Percentiles rank a stretch among this genome's conserved stretches.
These are phyloP conservation scores for Muraenolepis orangiensis DNA, from an alignment of 2,797 vertebrate genomes.

Conservation along the genomic window DNA sequence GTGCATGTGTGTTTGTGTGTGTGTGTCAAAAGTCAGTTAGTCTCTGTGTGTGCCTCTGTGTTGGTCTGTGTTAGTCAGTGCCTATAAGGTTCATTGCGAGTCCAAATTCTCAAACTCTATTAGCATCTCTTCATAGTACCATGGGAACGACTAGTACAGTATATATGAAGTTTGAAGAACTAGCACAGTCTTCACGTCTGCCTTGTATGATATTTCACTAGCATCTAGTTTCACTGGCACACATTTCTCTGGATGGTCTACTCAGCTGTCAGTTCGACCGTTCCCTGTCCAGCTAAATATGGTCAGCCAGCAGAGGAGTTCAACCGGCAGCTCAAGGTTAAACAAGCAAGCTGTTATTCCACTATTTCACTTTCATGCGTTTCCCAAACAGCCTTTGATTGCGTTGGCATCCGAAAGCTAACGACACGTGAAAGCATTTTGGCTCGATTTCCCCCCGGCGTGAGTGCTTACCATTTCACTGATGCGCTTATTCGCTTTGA, in stretches of 20 bases:
- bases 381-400: background rate
- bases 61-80: background rate
- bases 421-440: background rate
- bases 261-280: background rate
- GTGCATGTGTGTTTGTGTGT: background rate
- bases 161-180: too few species aligned
- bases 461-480: background rate
- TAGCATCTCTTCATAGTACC: too few species aligned
- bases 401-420: background rate
- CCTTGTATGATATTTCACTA: background rate
- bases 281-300: background rate
- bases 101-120: too few species aligned
- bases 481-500: background rate
- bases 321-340: background rate
- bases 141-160: background rate
- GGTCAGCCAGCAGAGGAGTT: background rate
- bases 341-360: background rate
- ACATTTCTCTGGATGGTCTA: background rate
- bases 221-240: background rate
- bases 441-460: background rate
- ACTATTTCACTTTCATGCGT: background rate
- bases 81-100: too few species aligned
- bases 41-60: background rate
- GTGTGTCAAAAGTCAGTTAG: background rate
- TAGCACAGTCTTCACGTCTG: background rate